Base-by-base conservation (phyloP, 1,140 invertebrate genomes). In the Homalodisca vitripennis region DNA sequence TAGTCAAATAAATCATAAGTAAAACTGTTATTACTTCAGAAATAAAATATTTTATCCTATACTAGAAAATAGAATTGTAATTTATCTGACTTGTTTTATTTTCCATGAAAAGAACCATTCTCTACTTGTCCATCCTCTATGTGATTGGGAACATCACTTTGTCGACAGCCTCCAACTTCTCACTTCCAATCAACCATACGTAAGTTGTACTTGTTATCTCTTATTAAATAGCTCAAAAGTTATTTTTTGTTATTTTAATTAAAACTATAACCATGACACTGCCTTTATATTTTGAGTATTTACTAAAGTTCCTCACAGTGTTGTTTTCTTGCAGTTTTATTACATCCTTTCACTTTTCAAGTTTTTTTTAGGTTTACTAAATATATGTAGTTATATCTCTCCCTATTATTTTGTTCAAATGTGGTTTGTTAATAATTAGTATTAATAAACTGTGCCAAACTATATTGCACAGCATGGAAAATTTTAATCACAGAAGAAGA, bases 61-160 rank as follows among this genome's bases (percentile, higher is more conserved):
- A 41, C 17, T 41, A 10, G 34, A 41, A 10, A 10, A 10, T 6
- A 41, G 6, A 41, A 10, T 41, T 6, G 6, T 41, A 41, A 41
- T 10, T 41, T 41, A 41, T 41, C 17, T 41, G 34, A 41, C 34
- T 53, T 17, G 22, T 71, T 71, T 74, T 62, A 70, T 68, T 74
- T 69, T 68, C 71, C 72, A 57, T 69, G 68, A 74, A 64, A 51
- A 77, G 86, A 73, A 96, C 95, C 0, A 96, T 97, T 70, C 80
- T 97, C 26, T 95, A 90, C 78, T 79, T 97, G 2, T 97, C 94
- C 6, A 82, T 96, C 30, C 82, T 98, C 17, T 98, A 98, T 77
- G 88, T 90, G 0, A 20, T 88, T 27, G 97, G 97, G 27, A 94
- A 92, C 79, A 77, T 94, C 2, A 76, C 97, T 0, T 82, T 98